phyloP scores from a whole-genome alignment of 2,888 invertebrate genomes.

The Iselma pallidipennis region DNA sequence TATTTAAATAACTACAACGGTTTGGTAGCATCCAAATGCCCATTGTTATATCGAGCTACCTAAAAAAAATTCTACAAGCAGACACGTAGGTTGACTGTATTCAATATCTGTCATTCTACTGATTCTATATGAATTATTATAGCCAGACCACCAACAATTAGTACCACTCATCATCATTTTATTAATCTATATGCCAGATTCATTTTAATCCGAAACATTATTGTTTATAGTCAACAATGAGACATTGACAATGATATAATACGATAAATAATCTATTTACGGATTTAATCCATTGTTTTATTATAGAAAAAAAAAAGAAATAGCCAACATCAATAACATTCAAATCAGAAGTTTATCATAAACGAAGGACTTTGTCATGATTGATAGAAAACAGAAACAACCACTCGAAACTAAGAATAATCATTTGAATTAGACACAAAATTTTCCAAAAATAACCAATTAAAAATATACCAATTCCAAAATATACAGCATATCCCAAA shows the following conservation, averaged over 20 bases:
- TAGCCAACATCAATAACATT: neutral
- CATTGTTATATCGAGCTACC: constrained; percentile 49
- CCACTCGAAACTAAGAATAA: neutral
- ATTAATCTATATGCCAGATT: constrained; percentile 5
- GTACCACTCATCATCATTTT: constrained; percentile 5
- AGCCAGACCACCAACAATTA: constrained; percentile 14
- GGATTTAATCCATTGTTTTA: neutral
- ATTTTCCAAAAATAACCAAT: too few relatives aligned
- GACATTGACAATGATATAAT: neutral
- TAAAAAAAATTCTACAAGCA: constrained; percentile 44
- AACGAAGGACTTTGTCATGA: neutral
- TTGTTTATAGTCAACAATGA: neutral
- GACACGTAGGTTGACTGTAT: constrained; percentile 31
- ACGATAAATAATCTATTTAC: neutral
- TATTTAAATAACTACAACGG: constrained; percentile 45
- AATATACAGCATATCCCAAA: neutral
- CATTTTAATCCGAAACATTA: constrained; percentile 2
- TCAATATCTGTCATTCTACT: constrained; percentile 24
- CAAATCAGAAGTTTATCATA: neutral
- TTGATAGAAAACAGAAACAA: neutral
- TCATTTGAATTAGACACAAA: neutral
- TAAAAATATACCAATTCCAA: too few relatives aligned
- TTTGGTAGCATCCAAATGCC: constrained; percentile 41
- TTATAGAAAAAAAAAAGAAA: neutral
- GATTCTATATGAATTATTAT: constrained; percentile 31